Percentiles rank a stretch among this genome's conserved stretches.
Evolutionary conservation across 2,797 vertebrate genomes (phyloP).

Genomic region (Cephalopachus bancanus): DNA sequence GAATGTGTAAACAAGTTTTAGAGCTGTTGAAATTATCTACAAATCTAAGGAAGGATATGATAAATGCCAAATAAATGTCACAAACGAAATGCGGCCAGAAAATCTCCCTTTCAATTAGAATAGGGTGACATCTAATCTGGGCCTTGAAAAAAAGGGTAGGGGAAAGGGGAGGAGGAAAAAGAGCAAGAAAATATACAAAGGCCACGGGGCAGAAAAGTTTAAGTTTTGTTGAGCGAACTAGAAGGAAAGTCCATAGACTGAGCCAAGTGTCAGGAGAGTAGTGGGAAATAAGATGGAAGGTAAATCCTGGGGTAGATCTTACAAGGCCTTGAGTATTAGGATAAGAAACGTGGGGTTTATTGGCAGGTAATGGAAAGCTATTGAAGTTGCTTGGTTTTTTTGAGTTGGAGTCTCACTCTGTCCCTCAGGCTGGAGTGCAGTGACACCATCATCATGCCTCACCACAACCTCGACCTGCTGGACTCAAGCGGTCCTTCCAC

Average conservation of each 20-base stretch:
- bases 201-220: background rate
- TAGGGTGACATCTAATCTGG: background rate
- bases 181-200: background rate
- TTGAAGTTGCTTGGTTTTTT: background rate
- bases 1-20: background rate
- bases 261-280: background rate
- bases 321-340: background rate
- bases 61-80: background rate
- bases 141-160: background rate
- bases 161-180: background rate
- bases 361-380: background rate
- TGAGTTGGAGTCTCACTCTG: too few relatives aligned
- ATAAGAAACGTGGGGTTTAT: background rate
- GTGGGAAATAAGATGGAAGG: background rate
- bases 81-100: background rate
- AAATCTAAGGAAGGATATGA: background rate
- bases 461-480: too few relatives aligned
- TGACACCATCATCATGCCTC: too few relatives aligned
- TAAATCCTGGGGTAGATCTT: background rate
- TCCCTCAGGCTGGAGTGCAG: too few relatives aligned
- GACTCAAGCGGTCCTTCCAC: too few relatives aligned
- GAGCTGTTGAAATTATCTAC: background rate
- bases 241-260: background rate
- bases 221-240: background rate
- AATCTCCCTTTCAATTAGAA: constrained; percentile 35